phyloP scores from a whole-genome alignment of 2,888 invertebrate species.

The Mythimna vitellina region DNA sequence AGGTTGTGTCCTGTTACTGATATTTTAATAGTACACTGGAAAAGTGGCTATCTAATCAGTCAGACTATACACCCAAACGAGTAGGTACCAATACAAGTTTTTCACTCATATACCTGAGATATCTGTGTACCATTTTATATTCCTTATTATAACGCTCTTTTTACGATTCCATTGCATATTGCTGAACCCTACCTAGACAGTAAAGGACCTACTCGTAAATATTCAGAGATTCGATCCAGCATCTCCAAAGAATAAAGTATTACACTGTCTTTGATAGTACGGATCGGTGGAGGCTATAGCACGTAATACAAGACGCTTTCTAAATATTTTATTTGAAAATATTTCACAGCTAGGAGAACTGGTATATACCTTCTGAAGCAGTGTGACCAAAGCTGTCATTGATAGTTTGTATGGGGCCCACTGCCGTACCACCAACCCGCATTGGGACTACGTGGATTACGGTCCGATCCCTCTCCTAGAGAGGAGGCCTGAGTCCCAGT shows the following conservation, averaged over 20 bases:
- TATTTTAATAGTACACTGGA: no score
- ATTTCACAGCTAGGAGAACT: constrained; percentile 13
- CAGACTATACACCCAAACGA: no score
- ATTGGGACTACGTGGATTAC: no score
- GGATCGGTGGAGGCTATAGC: constrained; percentile 18
- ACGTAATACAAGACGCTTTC: constrained; percentile 19
- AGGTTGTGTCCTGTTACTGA: no score
- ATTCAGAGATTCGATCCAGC: constrained; percentile 45
- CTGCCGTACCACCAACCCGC: no score
- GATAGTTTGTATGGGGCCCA: no score
- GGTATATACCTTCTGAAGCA: neutral
- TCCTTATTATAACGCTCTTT: constrained; percentile 20
- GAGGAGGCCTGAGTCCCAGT: no score
- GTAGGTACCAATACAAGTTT: no score
- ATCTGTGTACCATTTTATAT: constrained; percentile 7
- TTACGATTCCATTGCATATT: constrained; percentile 14
- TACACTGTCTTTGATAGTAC: constrained; percentile 40
- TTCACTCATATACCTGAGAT: neutral
- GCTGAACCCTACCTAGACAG: constrained; percentile 21
- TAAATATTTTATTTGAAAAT: constrained; percentile 39
- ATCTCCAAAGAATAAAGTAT: constrained; percentile 35
- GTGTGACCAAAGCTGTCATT: no score
- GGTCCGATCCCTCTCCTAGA: no score
- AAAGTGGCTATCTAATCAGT: no score
- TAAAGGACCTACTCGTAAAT: constrained; percentile 40